Evolutionary conservation across 2,888 invertebrate species (phyloP), one percentile per base, ranked within the genome.

Genomic region (Amiota minor): DNA sequence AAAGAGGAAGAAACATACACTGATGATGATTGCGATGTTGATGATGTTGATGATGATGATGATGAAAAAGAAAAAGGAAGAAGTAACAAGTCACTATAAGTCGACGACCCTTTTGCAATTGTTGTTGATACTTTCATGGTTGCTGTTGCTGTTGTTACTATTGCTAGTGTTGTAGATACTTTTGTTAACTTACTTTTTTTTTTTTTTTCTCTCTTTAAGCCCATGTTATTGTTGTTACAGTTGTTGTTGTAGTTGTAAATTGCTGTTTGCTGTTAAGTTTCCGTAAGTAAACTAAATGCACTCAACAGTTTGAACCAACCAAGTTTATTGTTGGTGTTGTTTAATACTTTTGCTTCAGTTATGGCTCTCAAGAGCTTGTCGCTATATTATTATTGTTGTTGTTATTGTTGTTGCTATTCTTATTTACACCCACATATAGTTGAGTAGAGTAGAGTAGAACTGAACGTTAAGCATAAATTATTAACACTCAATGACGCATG

Each of bases 401-500:
- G 64, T 18, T 12, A 53, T 71, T 72, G 59, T 59, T 75, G 55
- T 45, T 71, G 72, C 10, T 70, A 65, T 69, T 77, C 79, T 18
- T 81, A 85, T 82, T 85, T 85, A 83, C 82, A 83, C 83, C 83
- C 83, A 83, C 83, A 80, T 35, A 35, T 35, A 35, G 35, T 35
- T 35, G 35, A 35, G 0, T 35, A 35, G 2, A 35, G 35, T 35
- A 35, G 2, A 35, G 35, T 35, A 35, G 83, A 75, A 77, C 35
- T 69, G 71, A 72, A 53, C 69, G 55, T 69, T 73, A 76, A 78
- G 84, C 83, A 87, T 85, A 85, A 86, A 86, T 85, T 87, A 85
- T 85, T 86, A 81, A 77, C 78, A 75, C 78, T 75, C 81, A 81
- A 85, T 86, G 87, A 85, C 86, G 85, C 85, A 87, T 86, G 86